A percentile compares a stretch with the other conserved stretches of the same genome.
These are phyloP conservation scores for Scolopax rusticola DNA, from an alignment of 2,797 vertebrate species.

Conservation along the genomic window DNA sequence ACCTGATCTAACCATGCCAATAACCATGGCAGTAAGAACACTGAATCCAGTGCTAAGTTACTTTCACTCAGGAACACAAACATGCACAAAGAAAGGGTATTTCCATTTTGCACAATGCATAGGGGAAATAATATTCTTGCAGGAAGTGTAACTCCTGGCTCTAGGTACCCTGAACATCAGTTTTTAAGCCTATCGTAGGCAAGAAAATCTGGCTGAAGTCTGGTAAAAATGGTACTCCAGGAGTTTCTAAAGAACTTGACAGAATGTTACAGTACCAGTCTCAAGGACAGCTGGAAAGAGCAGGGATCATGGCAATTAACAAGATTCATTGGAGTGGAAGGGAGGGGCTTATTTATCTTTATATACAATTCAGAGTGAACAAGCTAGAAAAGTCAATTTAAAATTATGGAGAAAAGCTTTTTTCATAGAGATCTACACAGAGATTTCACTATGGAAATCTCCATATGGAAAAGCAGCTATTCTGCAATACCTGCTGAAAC, in stretches of 20 bases:
- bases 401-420: background rate
- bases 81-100: too few species aligned
- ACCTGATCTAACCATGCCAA: background rate
- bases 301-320: background rate
- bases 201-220: background rate
- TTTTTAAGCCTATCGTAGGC: background rate
- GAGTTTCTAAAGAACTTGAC: background rate
- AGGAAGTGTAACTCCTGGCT: background rate
- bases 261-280: background rate
- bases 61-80: background rate
- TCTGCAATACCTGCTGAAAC: background rate
- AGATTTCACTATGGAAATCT: background rate
- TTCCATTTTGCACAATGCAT: background rate
- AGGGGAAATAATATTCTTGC: background rate
- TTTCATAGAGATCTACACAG: background rate
- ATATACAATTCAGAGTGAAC: background rate
- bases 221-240: background rate
- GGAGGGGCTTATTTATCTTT: background rate
- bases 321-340: background rate
- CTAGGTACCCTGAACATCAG: background rate
- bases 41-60: background rate
- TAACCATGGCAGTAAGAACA: background rate
- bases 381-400: background rate
- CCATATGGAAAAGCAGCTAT: background rate
- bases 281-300: background rate